Conservation (phyloP, 2,888 invertebrate genomes). For the Lasioglossum calceatum region DNA sequence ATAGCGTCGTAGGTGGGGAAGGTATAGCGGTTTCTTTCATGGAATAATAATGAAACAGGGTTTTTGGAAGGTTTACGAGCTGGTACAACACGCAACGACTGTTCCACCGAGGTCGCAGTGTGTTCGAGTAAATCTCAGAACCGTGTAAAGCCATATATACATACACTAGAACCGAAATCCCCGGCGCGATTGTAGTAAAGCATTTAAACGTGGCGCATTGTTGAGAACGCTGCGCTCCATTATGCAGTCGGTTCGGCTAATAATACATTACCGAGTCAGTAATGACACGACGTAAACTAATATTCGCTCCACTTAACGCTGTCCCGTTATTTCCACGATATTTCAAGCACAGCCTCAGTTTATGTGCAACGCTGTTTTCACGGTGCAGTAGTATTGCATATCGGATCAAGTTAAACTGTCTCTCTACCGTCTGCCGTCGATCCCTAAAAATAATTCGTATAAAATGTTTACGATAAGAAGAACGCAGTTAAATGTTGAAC, state of each 20-base stretch:
- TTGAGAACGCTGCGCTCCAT: constrained; percentile 47
- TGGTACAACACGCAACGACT: background rate
- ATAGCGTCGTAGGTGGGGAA: too few relatives aligned
- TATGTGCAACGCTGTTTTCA: background rate
- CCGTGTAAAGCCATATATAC: background rate
- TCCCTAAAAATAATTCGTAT: too few relatives aligned
- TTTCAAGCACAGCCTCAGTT: constrained; percentile 20
- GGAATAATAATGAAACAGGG: background rate
- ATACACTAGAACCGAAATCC: background rate
- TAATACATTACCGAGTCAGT: constrained; percentile 56
- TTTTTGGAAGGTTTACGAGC: background rate
- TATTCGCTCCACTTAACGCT: constrained; percentile 56
- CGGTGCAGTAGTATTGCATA: too few relatives aligned
- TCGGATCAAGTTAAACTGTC: background rate
- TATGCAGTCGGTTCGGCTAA: constrained; percentile 52
- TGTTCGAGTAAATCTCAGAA: constrained; percentile 7
- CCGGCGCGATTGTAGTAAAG: constrained; percentile 9
- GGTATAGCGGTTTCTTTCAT: background rate
- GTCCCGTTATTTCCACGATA: constrained; percentile 27
- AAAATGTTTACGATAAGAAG: too few relatives aligned
- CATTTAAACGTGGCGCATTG: constrained; percentile 34
- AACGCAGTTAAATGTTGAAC: too few relatives aligned
- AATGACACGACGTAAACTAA: constrained; percentile 57
- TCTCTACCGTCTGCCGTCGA: background rate
- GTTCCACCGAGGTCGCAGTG: background rate